A percentile compares a stretch with the other conserved stretches of the same genome.
Evolutionary conservation across 2,797 vertebrate species (phyloP).

Genomic region (Lepus oiostolus): DNA sequence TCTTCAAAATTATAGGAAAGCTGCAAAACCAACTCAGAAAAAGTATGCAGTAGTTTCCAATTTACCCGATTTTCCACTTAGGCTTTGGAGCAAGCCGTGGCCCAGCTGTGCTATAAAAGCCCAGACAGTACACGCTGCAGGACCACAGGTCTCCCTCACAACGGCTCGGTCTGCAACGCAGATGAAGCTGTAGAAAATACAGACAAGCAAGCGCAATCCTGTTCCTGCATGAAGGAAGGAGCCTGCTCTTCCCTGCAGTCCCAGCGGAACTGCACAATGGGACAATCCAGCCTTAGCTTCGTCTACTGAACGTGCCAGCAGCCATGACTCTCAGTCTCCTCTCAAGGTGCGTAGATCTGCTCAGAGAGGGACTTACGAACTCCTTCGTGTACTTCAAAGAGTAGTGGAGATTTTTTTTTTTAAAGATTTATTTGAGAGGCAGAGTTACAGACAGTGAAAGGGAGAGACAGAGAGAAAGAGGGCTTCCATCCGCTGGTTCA

Average conservation of each 20-base stretch:
- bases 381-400: constrained; percentile 30
- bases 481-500: too few species aligned
- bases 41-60: not conserved
- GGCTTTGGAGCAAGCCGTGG: not conserved
- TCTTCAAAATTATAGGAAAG: constrained; percentile 32
- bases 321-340: not conserved
- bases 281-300: not conserved
- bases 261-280: not conserved
- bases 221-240: not conserved
- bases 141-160: not conserved
- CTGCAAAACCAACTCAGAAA: not conserved
- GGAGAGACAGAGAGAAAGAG: too few species aligned
- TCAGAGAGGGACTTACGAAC: constrained; percentile 29
- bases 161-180: not conserved
- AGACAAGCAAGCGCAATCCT: not conserved
- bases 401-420: not conserved
- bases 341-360: not conserved
- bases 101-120: not conserved
- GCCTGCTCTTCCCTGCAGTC: not conserved
- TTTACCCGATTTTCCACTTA: constrained; percentile 18
- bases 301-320: not conserved
- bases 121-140: not conserved
- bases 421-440: too few species aligned
- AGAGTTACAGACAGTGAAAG: too few species aligned
- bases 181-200: constrained; percentile 6